phyloP scores from a whole-genome alignment of 2,113 vertebrate species.

The Nothocercus julius region DNA sequence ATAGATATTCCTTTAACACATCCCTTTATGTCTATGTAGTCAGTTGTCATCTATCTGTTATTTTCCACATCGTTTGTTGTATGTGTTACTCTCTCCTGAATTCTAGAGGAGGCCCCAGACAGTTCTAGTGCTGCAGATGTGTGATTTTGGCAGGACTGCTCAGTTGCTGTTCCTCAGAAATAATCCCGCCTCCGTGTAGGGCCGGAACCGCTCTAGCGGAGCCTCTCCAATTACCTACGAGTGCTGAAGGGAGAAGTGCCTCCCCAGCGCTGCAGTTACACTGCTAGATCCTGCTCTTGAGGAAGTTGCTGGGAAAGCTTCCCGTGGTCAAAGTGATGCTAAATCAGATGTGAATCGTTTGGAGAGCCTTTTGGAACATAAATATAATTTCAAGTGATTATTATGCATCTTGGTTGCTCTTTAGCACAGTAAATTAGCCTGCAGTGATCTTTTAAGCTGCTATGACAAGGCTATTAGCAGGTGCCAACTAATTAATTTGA shows the following conservation, averaged over 20 bases:
- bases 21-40: conserved; percentile 3
- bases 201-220: neutral
- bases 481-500: neutral
- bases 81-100: neutral
- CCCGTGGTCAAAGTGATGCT: neutral
- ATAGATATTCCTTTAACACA: conserved; percentile 23
- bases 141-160: neutral
- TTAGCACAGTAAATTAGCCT: neutral
- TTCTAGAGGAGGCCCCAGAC: neutral
- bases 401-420: neutral
- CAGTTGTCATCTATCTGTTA: conserved; percentile 15
- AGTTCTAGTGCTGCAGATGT: neutral
- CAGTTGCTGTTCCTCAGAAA: neutral
- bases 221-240: neutral
- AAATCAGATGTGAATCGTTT: neutral
- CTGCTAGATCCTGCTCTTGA: neutral
- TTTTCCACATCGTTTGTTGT: neutral
- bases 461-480: neutral
- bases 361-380: neutral
- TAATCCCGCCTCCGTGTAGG: accelerated
- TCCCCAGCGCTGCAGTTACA: accelerated
- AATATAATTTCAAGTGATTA: neutral
- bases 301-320: neutral
- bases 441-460: neutral
- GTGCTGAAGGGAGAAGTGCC: neutral